A percentile compares a stretch with the other conserved stretches of the same genome.
phyloP scores from a whole-genome alignment of 64 coral and sea anemone genomes.

The Hydrozoanthus tunicans region DNA sequence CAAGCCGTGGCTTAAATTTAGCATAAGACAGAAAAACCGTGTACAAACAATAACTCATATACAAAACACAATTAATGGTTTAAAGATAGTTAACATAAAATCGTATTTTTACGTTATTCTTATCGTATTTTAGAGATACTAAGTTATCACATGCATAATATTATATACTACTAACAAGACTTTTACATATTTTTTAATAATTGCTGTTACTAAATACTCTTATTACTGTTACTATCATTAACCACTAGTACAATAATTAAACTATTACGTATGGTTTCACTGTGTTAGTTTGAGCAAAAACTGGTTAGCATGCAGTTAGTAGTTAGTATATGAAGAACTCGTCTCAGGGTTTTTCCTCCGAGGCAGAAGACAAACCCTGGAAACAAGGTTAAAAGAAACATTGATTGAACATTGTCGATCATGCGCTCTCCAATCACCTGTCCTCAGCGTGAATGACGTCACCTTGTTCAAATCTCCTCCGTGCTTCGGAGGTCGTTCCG shows the following conservation, averaged over 20 bases:
- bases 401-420: background rate
- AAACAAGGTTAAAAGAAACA: background rate
- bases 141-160: too few species aligned
- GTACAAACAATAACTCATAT: too few species aligned
- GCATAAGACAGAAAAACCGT: too few species aligned
- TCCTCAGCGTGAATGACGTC: conserved; percentile 47
- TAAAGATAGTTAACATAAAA: too few species aligned
- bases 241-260: background rate
- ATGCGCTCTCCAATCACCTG: conserved; percentile 49
- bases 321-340: background rate
- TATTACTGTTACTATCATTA: background rate
- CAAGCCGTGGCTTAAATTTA: too few species aligned
- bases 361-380: too few species aligned
- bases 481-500: conserved; percentile 36
- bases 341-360: background rate
- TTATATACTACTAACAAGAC: too few species aligned
- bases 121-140: too few species aligned
- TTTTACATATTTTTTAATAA: too few species aligned
- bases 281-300: background rate
- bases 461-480: conserved; percentile 39
- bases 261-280: background rate
- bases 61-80: too few species aligned
- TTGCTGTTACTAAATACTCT: background rate
- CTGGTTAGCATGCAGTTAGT: conserved; percentile 6
- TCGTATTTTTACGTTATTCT: too few species aligned